A percentile compares a stretch with the other conserved stretches of the same genome.
Evolutionary conservation across 2,888 invertebrate species (phyloP).

Genomic region (Azorinus chamasolen): DNA sequence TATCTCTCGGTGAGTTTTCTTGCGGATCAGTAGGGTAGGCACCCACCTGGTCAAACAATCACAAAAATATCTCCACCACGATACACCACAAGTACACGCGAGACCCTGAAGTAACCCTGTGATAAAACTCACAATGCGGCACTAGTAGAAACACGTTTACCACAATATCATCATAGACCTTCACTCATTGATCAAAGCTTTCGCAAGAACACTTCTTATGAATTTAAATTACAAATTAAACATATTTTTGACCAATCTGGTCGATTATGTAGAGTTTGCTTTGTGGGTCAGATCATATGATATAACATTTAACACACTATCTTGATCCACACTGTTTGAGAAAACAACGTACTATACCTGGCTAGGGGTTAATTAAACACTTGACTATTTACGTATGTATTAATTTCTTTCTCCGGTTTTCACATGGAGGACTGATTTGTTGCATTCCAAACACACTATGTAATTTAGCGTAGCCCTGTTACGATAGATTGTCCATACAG

Average conservation of each 20-base stretch:
- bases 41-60: slow-evolving; percentile 55
- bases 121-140: no score
- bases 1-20: slow-evolving; percentile 36
- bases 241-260: no score
- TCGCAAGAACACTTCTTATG: no score
- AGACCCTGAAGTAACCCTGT: not conserved
- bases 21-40: slow-evolving; percentile 23
- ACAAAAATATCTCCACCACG: slow-evolving; percentile 1
- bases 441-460: slow-evolving; percentile 47
- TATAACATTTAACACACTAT: no score
- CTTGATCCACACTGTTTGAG: no score
- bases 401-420: slow-evolving; percentile 55
- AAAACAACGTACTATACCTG: not conserved
- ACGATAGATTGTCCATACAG: not conserved
- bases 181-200: no score
- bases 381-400: slow-evolving; percentile 57
- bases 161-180: no score
- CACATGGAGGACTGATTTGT: slow-evolving; percentile 49
- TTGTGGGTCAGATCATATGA: no score
- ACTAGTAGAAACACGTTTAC: no score
- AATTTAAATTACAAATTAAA: no score
- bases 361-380: slow-evolving; percentile 57
- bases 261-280: no score
- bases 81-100: slow-evolving; percentile 13
- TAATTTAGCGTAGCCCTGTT: slow-evolving; percentile 36